Base-by-base conservation (phyloP, 2,797 vertebrate species). In the Labeo calbasu region DNA sequence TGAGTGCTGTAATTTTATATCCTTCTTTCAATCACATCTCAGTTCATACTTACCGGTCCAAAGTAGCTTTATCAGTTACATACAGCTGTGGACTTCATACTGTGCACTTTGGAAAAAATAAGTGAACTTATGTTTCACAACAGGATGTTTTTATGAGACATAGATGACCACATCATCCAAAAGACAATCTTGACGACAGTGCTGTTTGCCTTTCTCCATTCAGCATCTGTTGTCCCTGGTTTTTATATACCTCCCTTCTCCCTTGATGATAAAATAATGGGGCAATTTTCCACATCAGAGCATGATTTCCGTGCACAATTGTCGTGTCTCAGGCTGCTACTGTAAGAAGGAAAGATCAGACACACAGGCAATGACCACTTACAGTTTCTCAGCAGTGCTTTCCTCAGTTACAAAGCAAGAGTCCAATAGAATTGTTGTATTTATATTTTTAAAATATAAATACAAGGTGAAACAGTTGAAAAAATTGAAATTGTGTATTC, bases 1-100 rank as follows among this genome's bases (percentile, higher is more conserved):
- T 88, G 86, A 87, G 85, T 75, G 89, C 78, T 88, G 86, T 89
- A 91, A 89, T 92, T 91, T 84, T 84, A 86, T 79, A 79, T 88
- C 61, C 70, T 85, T 80, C 51, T 79, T 83, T 80, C 57, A 59
- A 3, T 83, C 86, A 77, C 77, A 87, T 86, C 72, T 84, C 43
- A 83, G 80, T 53, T 81, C 73, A 86, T 76, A 36, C 21, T 77
- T 14, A 79, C 23, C 61, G 73, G 36, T 69, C 28, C 57, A 65
- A 32, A 5, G 19, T 63, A 43, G 40, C 61, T 63, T 21, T 59
- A 59, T 2, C 15, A 25, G 14, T 57, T 59, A 43, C 11, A 48
- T 32, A 53, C 63, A 78, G 25, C 50, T 69, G 59, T 63, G 76
- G 76, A 63, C 32, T 71, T 71, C 51, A 79, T 50, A 79, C 11